Evolutionary conservation across 2,888 invertebrate genomes (phyloP), one percentile per base, ranked within the genome.

Genomic region (Drosophila affinis): DNA sequence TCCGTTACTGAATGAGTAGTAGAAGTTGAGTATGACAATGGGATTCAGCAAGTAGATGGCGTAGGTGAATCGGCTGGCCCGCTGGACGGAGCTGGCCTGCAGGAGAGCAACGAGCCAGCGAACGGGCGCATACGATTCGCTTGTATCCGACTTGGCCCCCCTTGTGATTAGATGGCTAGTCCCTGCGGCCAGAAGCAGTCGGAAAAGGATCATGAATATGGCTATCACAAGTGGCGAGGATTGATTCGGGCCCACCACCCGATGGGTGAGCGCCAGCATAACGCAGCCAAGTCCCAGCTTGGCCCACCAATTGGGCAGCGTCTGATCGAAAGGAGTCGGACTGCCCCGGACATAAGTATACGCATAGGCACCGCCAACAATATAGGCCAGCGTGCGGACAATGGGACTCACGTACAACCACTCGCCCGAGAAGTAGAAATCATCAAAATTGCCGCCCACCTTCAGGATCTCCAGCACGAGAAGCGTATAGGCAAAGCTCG

Each of bases 41-140:
- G 83, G 76, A 57, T 82, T 80, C 2, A 80, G 27, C 48, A 80
- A 49, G 34, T 78, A 80, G 21, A 80, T 24, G 21, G 67, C 71
- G 54, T 69, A 80, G 9, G 69, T 74, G 7, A 80, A 54, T 1
- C 78, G 71, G 18, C 61, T 69, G n/a, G 70, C n/a, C 0, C 62
- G 62, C 51, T 80, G 80, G 18, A 80, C 21, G 0, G 14, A 55
- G 9, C 49, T 39, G 3, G 45, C 52, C n/a, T 76, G 62, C 9
- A 80, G 49, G 10, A 71, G 10, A 2, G 18, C 18, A 0, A 77
- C 48, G 0, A 82, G 3, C 55, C 70, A 75, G 9, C 71, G 68
- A 1, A 17, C 63, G 2, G 59, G 46, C 0, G 21, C 9, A 9
- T 3, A 51, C 21, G 17, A 44, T 2, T 48, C 39, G 5, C 58